phyloP scores from a whole-genome alignment of 2,797 vertebrate species.

The Siniperca scherzeri region DNA sequence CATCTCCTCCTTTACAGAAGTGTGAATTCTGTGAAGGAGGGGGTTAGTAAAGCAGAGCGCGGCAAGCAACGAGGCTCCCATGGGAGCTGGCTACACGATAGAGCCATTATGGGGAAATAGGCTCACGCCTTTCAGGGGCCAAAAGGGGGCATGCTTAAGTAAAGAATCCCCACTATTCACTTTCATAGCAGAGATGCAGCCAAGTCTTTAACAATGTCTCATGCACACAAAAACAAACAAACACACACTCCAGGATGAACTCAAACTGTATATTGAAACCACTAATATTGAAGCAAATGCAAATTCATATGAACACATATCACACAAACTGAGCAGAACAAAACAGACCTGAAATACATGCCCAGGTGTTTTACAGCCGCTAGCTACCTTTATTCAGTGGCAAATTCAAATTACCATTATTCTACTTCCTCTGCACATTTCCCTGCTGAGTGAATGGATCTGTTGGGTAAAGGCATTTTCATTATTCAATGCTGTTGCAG shows the following conservation, averaged over 20 bases:
- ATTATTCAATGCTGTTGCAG: constrained; percentile 74
- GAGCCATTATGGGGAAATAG: constrained; percentile 81
- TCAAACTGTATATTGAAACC: not conserved
- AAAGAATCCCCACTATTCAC: constrained; percentile 80
- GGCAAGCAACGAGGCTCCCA: constrained; percentile 58
- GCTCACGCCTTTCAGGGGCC: constrained; percentile 77
- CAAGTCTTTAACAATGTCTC: constrained; percentile 49
- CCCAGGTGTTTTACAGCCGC: constrained; percentile 52
- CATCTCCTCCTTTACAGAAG: constrained; percentile 40
- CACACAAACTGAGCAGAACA: constrained; percentile 25
- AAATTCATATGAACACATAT: constrained; percentile 16
- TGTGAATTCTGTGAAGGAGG: constrained; percentile 30
- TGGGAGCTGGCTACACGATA: constrained; percentile 73
- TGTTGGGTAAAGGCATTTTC: constrained; percentile 68
- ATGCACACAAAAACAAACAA: not conserved
- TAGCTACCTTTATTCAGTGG: constrained; percentile 53
- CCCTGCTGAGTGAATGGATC: constrained; percentile 62
- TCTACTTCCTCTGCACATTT: constrained; percentile 49
- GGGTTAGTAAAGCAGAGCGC: constrained; percentile 61
- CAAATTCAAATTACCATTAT: constrained; percentile 62
- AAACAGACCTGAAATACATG: constrained; percentile 22
- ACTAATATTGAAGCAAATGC: not conserved
- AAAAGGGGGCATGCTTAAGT: constrained; percentile 82
- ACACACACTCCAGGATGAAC: constrained; percentile 7
- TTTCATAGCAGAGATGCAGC: constrained; percentile 59